Evolutionary conservation across 2,113 vertebrate genomes (phyloP), one percentile per base, ranked within the genome.

Genomic region (Corapipo altera): DNA sequence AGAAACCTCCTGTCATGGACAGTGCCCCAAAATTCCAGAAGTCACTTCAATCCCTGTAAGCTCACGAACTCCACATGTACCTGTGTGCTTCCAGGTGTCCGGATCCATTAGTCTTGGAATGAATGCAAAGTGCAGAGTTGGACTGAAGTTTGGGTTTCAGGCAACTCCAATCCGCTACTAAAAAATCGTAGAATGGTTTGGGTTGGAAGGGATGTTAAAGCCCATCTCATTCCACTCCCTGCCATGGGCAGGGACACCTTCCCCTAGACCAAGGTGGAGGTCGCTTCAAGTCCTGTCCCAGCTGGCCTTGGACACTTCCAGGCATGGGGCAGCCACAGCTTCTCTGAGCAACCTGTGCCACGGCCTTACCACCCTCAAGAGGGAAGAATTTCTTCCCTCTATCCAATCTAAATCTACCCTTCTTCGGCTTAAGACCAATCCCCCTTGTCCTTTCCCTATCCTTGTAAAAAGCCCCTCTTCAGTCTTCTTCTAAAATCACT

Each of bases 211-310:
- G 22, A 66, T 22, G 9, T 51, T 44, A 73, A 66, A 73, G 4
- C 5, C 23, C 35, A 58, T 23, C 51, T 2, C 0, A 1, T 51
- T 8, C 44, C 62, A 35, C 2, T 26, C 3, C 27, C 21, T 37
- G 27, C 19, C 6, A 5, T 13, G 15, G 15, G 37, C 46, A 74
- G 52, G 28, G 61, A 67, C 46, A 52, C 2, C 17, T 69, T 1
- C 46, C 62, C 11, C 62, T 32, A 0, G 12, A n/a, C 54, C 54
- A 75, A 49, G 23, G 48, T 49, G 48, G 48, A 24, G 39, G 61
- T 0, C 26, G 20, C 28, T 69, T 54, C 67, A 35, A 72, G 11
- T 21, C 35, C 24, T 0, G 1, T 65, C 49, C 27, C 61, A 0
- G 19, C 52, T 59, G 61, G 28, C 52, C 28, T 52, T 26, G 70